phyloP scores from a whole-genome alignment of 1,140 invertebrate genomes.

The Temnothorax curvispinosus region DNA sequence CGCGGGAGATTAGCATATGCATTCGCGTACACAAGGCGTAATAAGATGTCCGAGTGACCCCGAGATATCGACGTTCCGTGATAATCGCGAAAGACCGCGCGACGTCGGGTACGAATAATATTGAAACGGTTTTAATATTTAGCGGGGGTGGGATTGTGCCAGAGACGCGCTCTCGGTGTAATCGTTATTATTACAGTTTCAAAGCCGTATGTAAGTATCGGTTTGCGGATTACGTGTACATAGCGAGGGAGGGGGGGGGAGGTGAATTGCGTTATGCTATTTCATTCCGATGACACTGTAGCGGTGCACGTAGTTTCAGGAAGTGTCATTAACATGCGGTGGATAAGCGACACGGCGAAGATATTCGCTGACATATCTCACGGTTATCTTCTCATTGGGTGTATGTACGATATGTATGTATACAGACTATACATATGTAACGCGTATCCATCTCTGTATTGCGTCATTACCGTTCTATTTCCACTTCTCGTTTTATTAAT shows the following conservation, averaged over 20 bases:
- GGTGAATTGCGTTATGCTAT: conserved; percentile 13
- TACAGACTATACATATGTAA: neutral
- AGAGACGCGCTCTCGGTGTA: neutral
- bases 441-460: conserved; percentile 8
- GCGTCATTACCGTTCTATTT: conserved; percentile 19
- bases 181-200: conserved; percentile 41
- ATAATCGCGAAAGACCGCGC: neutral
- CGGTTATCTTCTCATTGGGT: conserved; percentile 18
- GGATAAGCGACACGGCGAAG: conserved; percentile 33
- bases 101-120: neutral
- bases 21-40: conserved; percentile 3
- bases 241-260: neutral
- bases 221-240: conserved; percentile 22
- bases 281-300: conserved; percentile 30
- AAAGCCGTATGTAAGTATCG: conserved; percentile 16
- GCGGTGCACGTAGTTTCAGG: neutral
- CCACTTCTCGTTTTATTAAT: conserved; percentile 14
- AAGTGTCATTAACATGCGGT: conserved; percentile 43
- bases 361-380: conserved; percentile 37
- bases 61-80: conserved; percentile 3
- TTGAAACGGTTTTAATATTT: neutral
- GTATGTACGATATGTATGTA: neutral
- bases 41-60: neutral
- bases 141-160: neutral
- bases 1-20: conserved; percentile 16